phyloP scores from a whole-genome alignment of 2,888 invertebrate genomes.

The Allolobophora icterica region DNA sequence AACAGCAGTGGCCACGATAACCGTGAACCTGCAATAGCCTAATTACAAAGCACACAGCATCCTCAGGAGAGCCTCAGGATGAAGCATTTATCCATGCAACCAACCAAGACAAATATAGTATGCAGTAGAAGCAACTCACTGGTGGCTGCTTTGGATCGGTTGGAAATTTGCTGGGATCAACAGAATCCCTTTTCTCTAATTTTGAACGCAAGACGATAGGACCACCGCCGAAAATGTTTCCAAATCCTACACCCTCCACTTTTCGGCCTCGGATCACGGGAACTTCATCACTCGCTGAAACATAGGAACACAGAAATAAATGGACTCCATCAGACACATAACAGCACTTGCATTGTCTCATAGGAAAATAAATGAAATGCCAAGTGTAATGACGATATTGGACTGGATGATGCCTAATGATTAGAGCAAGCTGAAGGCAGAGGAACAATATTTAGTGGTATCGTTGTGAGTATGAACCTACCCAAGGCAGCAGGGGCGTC shows the following conservation, averaged over 20 bases:
- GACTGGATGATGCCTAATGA: not conserved
- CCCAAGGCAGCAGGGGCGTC: too few species aligned
- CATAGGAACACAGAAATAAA: not conserved
- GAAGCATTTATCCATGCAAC: not conserved
- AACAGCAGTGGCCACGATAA: not conserved
- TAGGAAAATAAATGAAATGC: too few species aligned
- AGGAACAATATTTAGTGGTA: not conserved
- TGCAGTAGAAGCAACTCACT: not conserved
- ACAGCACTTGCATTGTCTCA: too few species aligned
- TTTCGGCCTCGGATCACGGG: slow-evolving; percentile 61
- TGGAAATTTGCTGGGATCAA: not conserved
- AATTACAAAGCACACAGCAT: not conserved
- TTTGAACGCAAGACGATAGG: slow-evolving; percentile 58
- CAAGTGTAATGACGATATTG: not conserved
- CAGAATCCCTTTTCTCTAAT: slow-evolving; percentile 9
- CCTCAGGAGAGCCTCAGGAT: not conserved
- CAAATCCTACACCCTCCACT: slow-evolving; percentile 64
- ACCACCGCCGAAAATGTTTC: slow-evolving; percentile 64
- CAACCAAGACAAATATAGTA: not conserved
- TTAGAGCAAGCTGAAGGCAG: not conserved
- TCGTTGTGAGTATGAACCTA: not conserved
- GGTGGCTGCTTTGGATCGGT: not conserved
- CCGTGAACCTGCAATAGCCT: not conserved
- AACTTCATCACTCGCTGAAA: slow-evolving; percentile 24
- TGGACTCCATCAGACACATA: too few species aligned